These are phyloP conservation scores for Galagoides demidoff DNA, from an alignment of 2,797 vertebrate genomes.

Conservation along the genomic window DNA sequence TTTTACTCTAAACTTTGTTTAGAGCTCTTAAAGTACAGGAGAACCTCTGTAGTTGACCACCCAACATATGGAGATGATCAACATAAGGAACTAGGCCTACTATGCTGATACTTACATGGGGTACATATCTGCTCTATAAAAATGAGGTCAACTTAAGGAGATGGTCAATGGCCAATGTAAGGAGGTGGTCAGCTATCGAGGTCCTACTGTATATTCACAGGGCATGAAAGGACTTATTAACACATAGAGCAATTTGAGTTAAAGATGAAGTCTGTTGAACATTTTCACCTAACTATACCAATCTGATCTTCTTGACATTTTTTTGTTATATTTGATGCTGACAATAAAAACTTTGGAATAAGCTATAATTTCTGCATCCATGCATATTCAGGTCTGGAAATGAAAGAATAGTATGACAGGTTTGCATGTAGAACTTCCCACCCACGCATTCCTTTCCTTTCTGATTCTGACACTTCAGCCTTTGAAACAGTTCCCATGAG, in stretches of 20 bases:
- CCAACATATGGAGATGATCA: too few species aligned
- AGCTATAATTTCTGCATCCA: constrained; percentile 83
- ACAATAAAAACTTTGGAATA: constrained; percentile 83
- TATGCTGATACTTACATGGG: too few species aligned
- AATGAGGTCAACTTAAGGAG: too few species aligned
- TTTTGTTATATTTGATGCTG: constrained; percentile 79
- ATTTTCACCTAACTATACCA: constrained; percentile 70
- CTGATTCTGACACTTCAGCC: constrained; percentile 85
- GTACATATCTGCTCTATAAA: too few species aligned
- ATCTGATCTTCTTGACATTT: constrained; percentile 70
- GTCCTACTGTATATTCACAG: constrained; percentile 31
- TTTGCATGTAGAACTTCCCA: constrained; percentile 86
- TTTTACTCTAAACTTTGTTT: constrained; percentile 66
- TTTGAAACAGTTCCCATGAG: constrained; percentile 86
- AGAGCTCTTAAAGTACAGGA: not conserved
- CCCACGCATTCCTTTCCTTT: constrained; percentile 84
- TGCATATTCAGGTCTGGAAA: constrained; percentile 87
- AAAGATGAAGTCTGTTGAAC: constrained; percentile 68
- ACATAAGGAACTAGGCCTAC: too few species aligned
- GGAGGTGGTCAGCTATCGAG: too few species aligned
- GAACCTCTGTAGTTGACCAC: too few species aligned
- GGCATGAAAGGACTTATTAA: constrained; percentile 68
- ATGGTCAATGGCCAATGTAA: too few species aligned
- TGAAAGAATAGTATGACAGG: constrained; percentile 86
- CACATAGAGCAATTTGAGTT: constrained; percentile 63